phyloP scores from a whole-genome alignment of 2,113 vertebrate genomes.

The Sceloporus tristichus region DNA sequence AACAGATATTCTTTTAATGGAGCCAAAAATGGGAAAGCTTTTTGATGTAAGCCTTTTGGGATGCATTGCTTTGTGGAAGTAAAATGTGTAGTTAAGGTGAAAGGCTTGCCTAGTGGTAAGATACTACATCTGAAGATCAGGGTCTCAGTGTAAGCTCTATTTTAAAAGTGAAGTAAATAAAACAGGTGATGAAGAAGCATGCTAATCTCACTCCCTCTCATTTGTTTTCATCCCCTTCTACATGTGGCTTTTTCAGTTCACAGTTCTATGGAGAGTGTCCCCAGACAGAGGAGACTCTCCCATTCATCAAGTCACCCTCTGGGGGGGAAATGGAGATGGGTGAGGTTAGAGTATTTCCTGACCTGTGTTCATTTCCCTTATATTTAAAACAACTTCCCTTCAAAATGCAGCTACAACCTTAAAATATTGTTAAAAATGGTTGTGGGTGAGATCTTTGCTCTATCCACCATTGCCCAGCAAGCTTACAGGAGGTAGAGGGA shows the following conservation, averaged over 20 bases:
- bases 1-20: slow-evolving; percentile 5
- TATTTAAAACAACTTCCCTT: too few relatives aligned
- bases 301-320: too few relatives aligned
- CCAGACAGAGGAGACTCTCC: too few relatives aligned
- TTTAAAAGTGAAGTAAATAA: background rate
- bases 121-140: background rate
- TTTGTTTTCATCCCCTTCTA: too few relatives aligned
- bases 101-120: background rate
- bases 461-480: background rate
- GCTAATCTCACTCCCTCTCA: too few relatives aligned
- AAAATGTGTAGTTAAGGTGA: background rate
- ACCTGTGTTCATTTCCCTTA: too few relatives aligned
- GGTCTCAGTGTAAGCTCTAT: background rate
- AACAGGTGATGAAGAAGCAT: too few relatives aligned
- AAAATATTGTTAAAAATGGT: background rate
- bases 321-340: too few relatives aligned
- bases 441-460: background rate
- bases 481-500: background rate
- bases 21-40: background rate
- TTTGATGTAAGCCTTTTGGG: background rate
- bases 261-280: too few relatives aligned
- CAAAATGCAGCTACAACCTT: background rate
- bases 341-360: too few relatives aligned
- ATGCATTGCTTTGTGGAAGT: background rate
- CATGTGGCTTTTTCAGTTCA: too few relatives aligned